phyloP scores from a whole-genome alignment of 2,113 vertebrate species.

The Taurulus bubalis region DNA sequence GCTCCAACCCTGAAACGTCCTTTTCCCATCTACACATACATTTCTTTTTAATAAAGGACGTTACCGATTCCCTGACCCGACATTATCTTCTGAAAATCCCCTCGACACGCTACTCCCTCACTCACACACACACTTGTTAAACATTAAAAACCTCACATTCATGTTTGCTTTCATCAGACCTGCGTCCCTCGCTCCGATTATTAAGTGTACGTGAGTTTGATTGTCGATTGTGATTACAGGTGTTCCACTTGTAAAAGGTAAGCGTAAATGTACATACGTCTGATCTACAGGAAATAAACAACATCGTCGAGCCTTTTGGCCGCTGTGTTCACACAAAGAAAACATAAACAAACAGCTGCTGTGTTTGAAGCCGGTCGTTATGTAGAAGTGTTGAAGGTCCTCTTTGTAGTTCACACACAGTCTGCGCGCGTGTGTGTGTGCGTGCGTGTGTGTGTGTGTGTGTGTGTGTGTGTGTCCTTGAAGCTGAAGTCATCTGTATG shows the following conservation, averaged over 20 bases:
- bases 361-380: slow-evolving; percentile 19
- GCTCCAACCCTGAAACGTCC: slow-evolving; percentile 7
- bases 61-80: slow-evolving; percentile 19
- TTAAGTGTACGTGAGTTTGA: slow-evolving; percentile 36
- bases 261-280: slow-evolving; percentile 27
- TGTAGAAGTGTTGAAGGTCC: background rate
- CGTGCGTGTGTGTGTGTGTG: background rate
- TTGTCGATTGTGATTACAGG: slow-evolving; percentile 54
- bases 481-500: slow-evolving; percentile 1
- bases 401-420: background rate
- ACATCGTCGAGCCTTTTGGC: slow-evolving; percentile 59
- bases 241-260: slow-evolving; percentile 16
- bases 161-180: slow-evolving; percentile 47
- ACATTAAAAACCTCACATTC: slow-evolving; percentile 57
- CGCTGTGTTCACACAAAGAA: slow-evolving; percentile 13
- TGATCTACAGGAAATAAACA: slow-evolving; percentile 46
- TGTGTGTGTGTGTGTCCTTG: background rate
- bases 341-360: slow-evolving; percentile 59
- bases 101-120: slow-evolving; percentile 1
- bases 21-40: slow-evolving; percentile 30
- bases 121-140: slow-evolving; percentile 21
- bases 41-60: slow-evolving; percentile 39
- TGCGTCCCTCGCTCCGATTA: slow-evolving; percentile 14
- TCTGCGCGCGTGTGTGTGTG: too few species aligned
- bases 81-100: background rate